A percentile compares a stretch with the other conserved stretches of the same genome.
These are phyloP conservation scores for Lydus trimaculatus DNA, from an alignment of 2,888 invertebrate species.

Conservation along the genomic window DNA sequence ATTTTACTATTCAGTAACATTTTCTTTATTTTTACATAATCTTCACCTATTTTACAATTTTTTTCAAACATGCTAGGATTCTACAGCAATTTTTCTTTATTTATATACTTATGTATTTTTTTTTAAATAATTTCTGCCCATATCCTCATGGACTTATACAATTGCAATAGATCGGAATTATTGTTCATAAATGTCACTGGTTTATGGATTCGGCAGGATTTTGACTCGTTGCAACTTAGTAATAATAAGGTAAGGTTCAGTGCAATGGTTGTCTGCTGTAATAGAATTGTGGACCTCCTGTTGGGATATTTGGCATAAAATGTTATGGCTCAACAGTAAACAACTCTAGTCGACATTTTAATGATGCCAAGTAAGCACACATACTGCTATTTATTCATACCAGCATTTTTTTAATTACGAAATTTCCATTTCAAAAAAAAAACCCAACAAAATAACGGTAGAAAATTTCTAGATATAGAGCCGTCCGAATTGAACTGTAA, in stretches of 20 bases:
- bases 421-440: too few relatives aligned
- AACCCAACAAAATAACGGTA: too few relatives aligned
- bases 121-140: neutral
- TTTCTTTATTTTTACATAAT: neutral
- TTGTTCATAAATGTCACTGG: constrained; percentile 2
- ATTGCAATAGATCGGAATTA: constrained; percentile 4
- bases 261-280: constrained; percentile 8
- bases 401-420: too few relatives aligned
- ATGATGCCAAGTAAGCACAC: constrained; percentile 7
- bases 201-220: neutral
- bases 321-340: constrained; percentile 31
- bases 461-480: neutral
- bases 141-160: neutral
- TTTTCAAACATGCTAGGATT: neutral
- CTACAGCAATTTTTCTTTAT: neutral
- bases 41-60: neutral
- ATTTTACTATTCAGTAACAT: neutral
- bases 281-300: constrained; percentile 30
- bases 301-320: constrained; percentile 33
- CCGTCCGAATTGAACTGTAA: neutral
- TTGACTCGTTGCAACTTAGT: neutral
- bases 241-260: neutral
- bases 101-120: neutral
- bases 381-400: neutral
- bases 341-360: constrained; percentile 30